Evolutionary conservation across 2,113 vertebrate genomes (phyloP).

Genomic region (Cariama cristata): DNA sequence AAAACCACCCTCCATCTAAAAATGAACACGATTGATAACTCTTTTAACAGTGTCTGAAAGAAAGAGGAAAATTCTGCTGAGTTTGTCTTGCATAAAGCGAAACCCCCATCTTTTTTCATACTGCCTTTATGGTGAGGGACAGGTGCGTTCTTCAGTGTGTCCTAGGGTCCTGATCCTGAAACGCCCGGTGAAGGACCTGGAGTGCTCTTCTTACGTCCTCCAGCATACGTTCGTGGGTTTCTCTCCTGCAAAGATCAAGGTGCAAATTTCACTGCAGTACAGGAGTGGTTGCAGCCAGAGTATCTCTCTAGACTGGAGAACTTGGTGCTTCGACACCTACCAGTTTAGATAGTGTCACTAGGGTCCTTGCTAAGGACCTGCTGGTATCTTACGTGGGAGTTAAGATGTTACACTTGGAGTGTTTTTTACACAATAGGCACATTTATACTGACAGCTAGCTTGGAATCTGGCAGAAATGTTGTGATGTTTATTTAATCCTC

Average conservation of each 20-base stretch:
- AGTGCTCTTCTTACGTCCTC: background rate
- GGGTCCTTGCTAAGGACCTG: background rate
- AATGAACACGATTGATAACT: background rate
- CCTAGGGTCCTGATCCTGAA: background rate
- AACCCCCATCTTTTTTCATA: background rate
- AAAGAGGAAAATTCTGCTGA: background rate
- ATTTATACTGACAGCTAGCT: background rate
- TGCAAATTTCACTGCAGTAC: background rate
- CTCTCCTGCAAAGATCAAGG: background rate
- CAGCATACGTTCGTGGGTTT: background rate
- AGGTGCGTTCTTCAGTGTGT: background rate
- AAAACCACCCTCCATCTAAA: background rate
- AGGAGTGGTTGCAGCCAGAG: background rate
- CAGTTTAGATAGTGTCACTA: background rate
- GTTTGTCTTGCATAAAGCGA: background rate
- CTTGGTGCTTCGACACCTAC: background rate
- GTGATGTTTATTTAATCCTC: background rate
- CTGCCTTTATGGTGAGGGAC: background rate
- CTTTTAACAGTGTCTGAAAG: background rate
- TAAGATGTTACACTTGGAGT: background rate
- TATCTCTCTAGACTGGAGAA: background rate
- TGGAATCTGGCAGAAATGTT: background rate
- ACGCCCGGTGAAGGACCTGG: background rate
- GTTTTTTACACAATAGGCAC: background rate
- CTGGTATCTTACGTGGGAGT: background rate